Evolutionary conservation across 2,888 invertebrate species (phyloP).

Genomic region (Phortica okadai): DNA sequence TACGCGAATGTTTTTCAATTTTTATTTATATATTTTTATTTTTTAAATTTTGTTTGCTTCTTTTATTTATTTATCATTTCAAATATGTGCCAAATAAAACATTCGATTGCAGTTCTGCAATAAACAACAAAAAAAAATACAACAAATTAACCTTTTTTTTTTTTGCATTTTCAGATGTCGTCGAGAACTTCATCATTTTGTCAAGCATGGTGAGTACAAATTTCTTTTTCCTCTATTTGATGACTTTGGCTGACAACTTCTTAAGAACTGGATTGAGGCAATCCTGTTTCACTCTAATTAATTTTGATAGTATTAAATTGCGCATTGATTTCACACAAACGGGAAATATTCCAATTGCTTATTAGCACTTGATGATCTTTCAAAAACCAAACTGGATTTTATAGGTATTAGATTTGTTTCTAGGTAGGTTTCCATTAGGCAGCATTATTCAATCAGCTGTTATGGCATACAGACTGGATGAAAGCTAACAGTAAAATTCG

Average conservation of each 20-base stretch:
- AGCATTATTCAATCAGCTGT: background rate
- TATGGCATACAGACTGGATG: background rate
- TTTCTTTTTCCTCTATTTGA: too few relatives aligned
- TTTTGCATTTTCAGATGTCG: constrained; percentile 35
- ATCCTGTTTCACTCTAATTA: background rate
- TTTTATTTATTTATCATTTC: constrained; percentile 15
- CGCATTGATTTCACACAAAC: constrained; percentile 4
- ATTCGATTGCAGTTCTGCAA: constrained; percentile 12
- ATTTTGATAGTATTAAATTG: background rate
- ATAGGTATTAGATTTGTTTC: background rate
- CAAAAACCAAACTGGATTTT: too few relatives aligned
- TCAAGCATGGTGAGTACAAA: too few relatives aligned
- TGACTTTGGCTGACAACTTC: background rate
- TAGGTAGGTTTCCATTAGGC: background rate
- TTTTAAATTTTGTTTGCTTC: background rate
- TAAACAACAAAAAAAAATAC: constrained; percentile 15
- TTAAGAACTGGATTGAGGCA: background rate
- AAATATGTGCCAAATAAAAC: constrained; percentile 43
- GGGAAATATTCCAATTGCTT: too few relatives aligned
- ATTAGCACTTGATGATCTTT: too few relatives aligned
- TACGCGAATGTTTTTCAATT: background rate
- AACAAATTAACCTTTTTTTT: constrained; percentile 25
- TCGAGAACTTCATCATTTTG: background rate
- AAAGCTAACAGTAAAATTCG: background rate
- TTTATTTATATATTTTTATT: background rate